phyloP scores from a whole-genome alignment of 1,140 invertebrate species.

The Pogonus chalceus region DNA sequence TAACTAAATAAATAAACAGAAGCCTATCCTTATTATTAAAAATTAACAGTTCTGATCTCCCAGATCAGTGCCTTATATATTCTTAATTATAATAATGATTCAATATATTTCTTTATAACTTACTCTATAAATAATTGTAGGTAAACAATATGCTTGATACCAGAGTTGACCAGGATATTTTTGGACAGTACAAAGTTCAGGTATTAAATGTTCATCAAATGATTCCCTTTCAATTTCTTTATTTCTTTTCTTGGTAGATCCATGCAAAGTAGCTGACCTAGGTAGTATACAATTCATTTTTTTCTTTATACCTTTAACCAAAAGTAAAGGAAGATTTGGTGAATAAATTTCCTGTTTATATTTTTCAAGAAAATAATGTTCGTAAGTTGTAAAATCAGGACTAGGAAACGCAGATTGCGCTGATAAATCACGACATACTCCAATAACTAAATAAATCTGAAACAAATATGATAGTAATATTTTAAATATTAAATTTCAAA shows the following conservation, averaged over 20 bases:
- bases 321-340: constrained; percentile 68
- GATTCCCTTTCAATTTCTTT: constrained; percentile 41
- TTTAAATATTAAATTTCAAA: not conserved
- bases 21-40: too few relatives aligned
- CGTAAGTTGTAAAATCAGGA: constrained; percentile 60
- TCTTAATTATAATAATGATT: too few relatives aligned
- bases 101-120: too few relatives aligned
- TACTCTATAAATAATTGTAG: constrained; percentile 68
- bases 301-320: constrained; percentile 77
- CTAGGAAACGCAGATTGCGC: constrained; percentile 74
- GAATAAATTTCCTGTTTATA: constrained; percentile 65
- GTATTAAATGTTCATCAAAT: constrained; percentile 72
- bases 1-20: too few relatives aligned
- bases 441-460: constrained; percentile 70
- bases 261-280: constrained; percentile 17
- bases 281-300: constrained; percentile 53
- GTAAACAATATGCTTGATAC: constrained; percentile 80
- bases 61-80: too few relatives aligned
- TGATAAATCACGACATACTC: constrained; percentile 68
- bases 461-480: constrained; percentile 14
- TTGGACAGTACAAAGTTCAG: constrained; percentile 81
- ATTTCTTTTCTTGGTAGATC: constrained; percentile 36
- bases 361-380: constrained; percentile 72
- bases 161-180: constrained; percentile 80
- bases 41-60: too few relatives aligned